Evolutionary conservation across 2,888 invertebrate genomes (phyloP), one percentile per base, ranked within the genome.

Genomic region (Sycophila texana): DNA sequence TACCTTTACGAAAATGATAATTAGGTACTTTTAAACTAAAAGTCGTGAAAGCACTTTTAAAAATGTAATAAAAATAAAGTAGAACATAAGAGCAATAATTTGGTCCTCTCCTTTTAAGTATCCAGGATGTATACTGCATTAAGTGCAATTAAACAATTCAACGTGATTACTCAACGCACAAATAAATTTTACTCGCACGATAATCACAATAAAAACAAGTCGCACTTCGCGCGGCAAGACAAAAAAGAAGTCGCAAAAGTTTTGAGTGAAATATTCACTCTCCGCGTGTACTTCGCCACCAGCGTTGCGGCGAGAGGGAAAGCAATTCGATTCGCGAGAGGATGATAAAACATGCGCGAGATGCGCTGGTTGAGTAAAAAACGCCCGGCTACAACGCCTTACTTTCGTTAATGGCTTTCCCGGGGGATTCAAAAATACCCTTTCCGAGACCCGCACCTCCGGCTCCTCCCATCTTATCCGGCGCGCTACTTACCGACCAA

Each of bases 341-440:
- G 72, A 72, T 74, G 70, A 77, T 80, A 77, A 86, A 85, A 84
- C 86, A 86, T 84, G 73, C 76, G 84, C 84, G 83, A 83, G 78
- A 82, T 81, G 83, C 84, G 83, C 83, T 82, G 73, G 75, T 76
- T 67, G 83, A 83, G 83, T 81, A 84, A 84, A 82, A 67, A 66
- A 66, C 30, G 58, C 26, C 18, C 47, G 63, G 55, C 49, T 57
- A 55, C 26, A 49, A 18, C 58, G 70, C 79, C 80, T 78, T 82
- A 82, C 83, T 84, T 83, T 80, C 82, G 83, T 84, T 85, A 86
- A 87, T 85, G 84, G 84, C 76, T 84, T 83, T 83, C 85, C 82
- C 82, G 83, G 83, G 85, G 84, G 85, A 84, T 78, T 84, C 84
- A 78, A 84, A 83, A 84, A 84, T 84, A 82, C 81, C 83, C 81